Evolutionary conservation across 2,888 invertebrate genomes (phyloP), one percentile per base, ranked within the genome.

Genomic region (Scaptomyza reducta): DNA sequence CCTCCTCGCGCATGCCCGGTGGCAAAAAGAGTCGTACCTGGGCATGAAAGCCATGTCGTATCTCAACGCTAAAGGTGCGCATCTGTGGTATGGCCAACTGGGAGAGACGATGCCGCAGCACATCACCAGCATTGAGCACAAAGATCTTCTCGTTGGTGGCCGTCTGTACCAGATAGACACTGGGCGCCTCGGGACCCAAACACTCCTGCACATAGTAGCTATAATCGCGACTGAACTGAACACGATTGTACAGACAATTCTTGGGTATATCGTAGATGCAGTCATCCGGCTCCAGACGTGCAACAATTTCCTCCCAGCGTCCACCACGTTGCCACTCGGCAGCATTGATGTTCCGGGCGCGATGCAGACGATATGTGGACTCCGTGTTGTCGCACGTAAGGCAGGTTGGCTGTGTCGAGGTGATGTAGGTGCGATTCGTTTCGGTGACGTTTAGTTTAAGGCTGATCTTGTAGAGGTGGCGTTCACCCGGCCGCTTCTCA

Each of bases 11-110:
- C 88, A 97, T 94, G 7, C 96, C 95, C 0, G 97, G 97, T 0
- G 98, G 98, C 41, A 97, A 92, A 56, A 95, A 94, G 4, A 98
- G 92, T 31, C 96, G 94, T 1, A 97, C 97, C 89, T 95, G 94
- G 6, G 95, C 95, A 80, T 94, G 93, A 83, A 94, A 94, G 7
- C 95, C 95, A 76, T 94, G 93, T 40, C 94, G 93, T 42, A 94
- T 94, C 91, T 94, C 94, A 2, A 95, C 95, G 63, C 94, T 92
- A 78, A 95, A 94, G 53, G 95, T 95, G 80, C 95, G 94, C 75
- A 95, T 93, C 91, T 95, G 95, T 0, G 97, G 97, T 51, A 95
- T 91, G 0, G 97, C 96, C 79, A 96, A 93, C 22, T 93, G 93
- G 0, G 93, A 93, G 56, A 96, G 93, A 64, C 93, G 93, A 64